phyloP scores from a whole-genome alignment of 2,113 vertebrate species.

The Papio anubis region DNA sequence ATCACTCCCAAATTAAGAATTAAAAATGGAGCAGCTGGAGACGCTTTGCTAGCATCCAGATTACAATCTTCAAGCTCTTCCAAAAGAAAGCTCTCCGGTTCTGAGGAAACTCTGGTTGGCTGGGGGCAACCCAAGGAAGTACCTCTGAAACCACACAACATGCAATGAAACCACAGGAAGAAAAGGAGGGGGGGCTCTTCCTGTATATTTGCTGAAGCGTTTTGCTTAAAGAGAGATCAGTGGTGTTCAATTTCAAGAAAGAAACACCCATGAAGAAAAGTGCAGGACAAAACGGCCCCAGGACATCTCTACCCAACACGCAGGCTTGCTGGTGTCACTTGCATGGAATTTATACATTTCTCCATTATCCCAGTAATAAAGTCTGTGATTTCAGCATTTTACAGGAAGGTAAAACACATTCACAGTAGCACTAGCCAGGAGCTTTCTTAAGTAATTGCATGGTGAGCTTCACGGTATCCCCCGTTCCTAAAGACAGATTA shows the following conservation, averaged over 20 bases:
- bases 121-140: conserved; percentile 53
- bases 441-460: background rate
- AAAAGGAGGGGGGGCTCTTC: background rate
- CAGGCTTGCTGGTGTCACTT: too few species aligned
- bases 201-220: background rate
- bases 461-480: background rate
- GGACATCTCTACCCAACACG: accelerated
- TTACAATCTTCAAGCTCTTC: background rate
- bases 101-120: background rate
- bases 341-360: background rate
- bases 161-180: background rate
- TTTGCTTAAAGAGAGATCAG: background rate
- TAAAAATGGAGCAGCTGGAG: background rate
- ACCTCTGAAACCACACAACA: conserved; percentile 47
- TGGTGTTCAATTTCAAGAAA: background rate
- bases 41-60: background rate
- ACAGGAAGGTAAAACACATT: background rate
- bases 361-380: background rate
- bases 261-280: background rate
- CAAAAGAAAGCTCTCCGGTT: background rate
- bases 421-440: background rate
- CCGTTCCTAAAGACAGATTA: background rate
- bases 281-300: background rate
- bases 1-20: background rate
- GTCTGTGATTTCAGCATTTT: background rate